phyloP scores from a whole-genome alignment of 1,140 invertebrate genomes.

The Trinorchestia longiramus region DNA sequence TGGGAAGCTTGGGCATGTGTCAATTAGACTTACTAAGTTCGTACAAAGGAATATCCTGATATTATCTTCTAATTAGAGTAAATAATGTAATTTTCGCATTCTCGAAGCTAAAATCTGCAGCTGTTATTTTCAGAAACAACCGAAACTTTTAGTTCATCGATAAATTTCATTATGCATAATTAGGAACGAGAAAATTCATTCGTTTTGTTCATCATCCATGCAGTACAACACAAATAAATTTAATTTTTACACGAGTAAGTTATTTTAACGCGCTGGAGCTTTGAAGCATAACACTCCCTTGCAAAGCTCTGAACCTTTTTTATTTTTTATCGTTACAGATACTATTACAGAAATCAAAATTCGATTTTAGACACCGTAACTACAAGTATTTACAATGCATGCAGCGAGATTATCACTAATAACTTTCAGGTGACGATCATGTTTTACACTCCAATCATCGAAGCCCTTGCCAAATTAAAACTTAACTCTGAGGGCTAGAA shows the following conservation, averaged over 20 bases:
- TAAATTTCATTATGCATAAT: neutral
- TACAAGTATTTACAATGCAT: neutral
- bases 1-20: neutral
- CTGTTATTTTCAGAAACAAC: neutral
- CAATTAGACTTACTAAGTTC: neutral
- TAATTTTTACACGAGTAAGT: neutral
- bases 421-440: neutral
- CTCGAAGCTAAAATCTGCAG: neutral
- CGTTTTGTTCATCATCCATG: neutral
- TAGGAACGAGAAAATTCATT: neutral
- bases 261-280: neutral
- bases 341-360: neutral
- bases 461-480: neutral
- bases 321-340: neutral
- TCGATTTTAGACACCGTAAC: neutral
- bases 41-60: neutral
- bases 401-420: neutral
- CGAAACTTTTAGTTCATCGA: neutral
- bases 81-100: neutral
- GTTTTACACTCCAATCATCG: neutral
- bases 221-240: neutral
- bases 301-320: neutral
- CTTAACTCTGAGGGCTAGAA: neutral
- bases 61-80: neutral
- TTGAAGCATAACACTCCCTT: neutral